Evolutionary conservation across 2,113 vertebrate genomes (phyloP), one percentile per base, ranked within the genome.

Genomic region (Rhynchopsitta pachyrhyncha): DNA sequence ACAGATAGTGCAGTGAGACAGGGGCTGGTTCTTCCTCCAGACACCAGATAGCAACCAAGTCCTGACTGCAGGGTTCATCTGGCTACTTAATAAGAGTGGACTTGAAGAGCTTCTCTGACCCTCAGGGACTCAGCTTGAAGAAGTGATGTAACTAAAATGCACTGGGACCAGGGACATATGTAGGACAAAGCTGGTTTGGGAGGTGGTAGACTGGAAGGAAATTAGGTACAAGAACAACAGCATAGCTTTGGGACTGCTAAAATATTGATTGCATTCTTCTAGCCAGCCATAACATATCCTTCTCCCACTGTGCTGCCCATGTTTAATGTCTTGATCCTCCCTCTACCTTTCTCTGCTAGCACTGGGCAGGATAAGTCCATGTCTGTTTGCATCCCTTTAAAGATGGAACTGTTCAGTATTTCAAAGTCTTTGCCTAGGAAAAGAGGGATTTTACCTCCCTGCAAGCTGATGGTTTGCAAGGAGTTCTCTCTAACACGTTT

Each of bases 181-280:
- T 6, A 74, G 44, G 76, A 83, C 83, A 63, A 49, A 84, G n/a
- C 44, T 28, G 28, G 5, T n/a, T 31, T 20, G 42, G 52, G 76
- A 92, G 83, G 68, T 37, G 41, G 31, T 57, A 62, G 69, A n/a
- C 86, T 84, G 77, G 81, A 94, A 92, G 81, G n/a, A 81, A 37
- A 63, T 59, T n/a, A 66, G 55, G 18, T 57, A 53, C 81, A 42
- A 86, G 64, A 16, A 49, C 69, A 96, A 69, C 47, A 82, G 35
- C 39, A 57, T 42, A 77, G 41, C 81, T 60, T 31, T 70, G 73
- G 33, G 18, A 67, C 44, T 67, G 80, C 11, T 89, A 41, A 62
- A 78, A 86, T 92, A 95, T 86, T 74, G 64, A 92, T 67, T 70
- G 50, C 17, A 5, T 20, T 62, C 27, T 57, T 84, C n/a, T 84